Evolutionary conservation across 35 echinoderm and acorn worm genomes (phyloP).

Genomic region (Anneissia japonica): DNA sequence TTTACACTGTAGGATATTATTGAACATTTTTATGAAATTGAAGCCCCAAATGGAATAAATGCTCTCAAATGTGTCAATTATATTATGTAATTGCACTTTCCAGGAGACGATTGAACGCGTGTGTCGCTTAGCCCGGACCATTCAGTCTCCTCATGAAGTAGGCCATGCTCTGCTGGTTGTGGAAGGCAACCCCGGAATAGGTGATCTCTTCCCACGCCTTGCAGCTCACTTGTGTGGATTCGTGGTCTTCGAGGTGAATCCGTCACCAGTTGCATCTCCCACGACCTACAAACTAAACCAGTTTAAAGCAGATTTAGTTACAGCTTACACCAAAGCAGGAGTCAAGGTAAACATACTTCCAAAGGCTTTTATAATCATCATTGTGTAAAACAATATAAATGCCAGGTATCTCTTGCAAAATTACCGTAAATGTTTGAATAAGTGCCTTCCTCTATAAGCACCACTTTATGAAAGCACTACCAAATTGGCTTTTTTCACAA

Average conservation of each 20-base stretch:
- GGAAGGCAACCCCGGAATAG: constrained; percentile 69
- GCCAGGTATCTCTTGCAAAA: background rate
- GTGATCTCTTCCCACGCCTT: constrained; percentile 50
- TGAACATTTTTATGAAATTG: too few relatives aligned
- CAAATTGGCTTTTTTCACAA: too few relatives aligned
- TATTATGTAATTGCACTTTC: too few relatives aligned
- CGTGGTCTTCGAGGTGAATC: constrained; percentile 76
- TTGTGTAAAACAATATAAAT: too few relatives aligned
- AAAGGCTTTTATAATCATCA: too few relatives aligned
- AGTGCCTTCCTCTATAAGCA: too few relatives aligned
- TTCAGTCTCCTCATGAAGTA: constrained; percentile 95
- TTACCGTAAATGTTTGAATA: background rate
- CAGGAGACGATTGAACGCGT: constrained; percentile 91
- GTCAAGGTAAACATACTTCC: constrained; percentile 51
- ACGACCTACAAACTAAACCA: constrained; percentile 69
- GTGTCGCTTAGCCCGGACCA: constrained; percentile 81
- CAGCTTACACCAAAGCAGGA: constrained; percentile 84
- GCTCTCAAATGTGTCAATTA: too few relatives aligned
- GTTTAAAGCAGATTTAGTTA: constrained; percentile 85
- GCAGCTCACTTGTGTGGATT: constrained; percentile 86
- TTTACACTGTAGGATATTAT: too few relatives aligned
- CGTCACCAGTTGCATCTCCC: constrained; percentile 58
- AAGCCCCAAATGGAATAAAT: too few relatives aligned
- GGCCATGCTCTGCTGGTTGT: constrained; percentile 73
- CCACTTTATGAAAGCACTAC: too few relatives aligned